Percentiles rank a stretch among this genome's conserved stretches.
Evolutionary conservation across 2,113 vertebrate genomes (phyloP).

Genomic region (Dicerorhinus sumatrensis): DNA sequence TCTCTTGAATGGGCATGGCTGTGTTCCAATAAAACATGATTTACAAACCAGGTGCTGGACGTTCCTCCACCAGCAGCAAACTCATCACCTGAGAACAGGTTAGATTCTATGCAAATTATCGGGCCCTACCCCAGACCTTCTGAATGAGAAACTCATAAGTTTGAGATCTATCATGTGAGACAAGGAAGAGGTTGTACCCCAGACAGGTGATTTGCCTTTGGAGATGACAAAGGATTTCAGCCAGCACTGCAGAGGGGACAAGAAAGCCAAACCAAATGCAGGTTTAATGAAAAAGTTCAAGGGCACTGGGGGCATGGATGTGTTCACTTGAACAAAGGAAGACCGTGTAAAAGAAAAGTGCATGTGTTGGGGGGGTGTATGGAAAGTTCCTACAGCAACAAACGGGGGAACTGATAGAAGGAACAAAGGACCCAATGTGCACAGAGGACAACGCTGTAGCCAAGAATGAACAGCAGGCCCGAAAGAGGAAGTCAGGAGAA

Average conservation of each 20-base stretch:
- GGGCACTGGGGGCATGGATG: background rate
- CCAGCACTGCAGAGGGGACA: background rate
- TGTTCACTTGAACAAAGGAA: background rate
- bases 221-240: background rate
- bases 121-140: background rate
- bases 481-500: background rate
- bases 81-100: background rate
- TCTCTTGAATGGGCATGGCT: background rate
- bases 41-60: background rate
- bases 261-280: background rate
- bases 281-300: background rate
- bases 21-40: background rate
- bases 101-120: constrained; percentile 28
- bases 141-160: background rate
- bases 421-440: background rate
- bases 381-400: background rate
- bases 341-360: background rate
- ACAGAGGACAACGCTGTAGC: background rate
- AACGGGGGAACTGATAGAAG: background rate
- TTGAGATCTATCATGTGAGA: background rate
- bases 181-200: background rate
- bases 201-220: background rate
- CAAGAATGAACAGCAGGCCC: background rate
- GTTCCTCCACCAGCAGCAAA: background rate
- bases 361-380: background rate